A percentile compares a stretch with the other conserved stretches of the same genome.
Evolutionary conservation across 2,888 invertebrate genomes (phyloP).

Genomic region (Gnatocerus cornutus): DNA sequence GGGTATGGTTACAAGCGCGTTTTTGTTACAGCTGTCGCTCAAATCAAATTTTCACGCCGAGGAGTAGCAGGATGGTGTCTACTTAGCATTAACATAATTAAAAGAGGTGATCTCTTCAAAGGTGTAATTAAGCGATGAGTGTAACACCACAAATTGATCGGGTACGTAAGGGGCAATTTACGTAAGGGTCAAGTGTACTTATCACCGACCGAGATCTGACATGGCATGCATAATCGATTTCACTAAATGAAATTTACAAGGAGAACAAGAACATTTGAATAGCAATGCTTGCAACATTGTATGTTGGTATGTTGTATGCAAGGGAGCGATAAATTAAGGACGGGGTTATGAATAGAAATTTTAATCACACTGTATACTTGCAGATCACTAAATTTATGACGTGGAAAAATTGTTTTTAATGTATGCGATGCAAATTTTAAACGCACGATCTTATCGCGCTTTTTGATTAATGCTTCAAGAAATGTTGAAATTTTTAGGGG

Average conservation of each 20-base stretch:
- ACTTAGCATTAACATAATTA: conserved; percentile 27
- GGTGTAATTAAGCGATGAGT: conserved; percentile 40
- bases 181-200: conserved; percentile 68
- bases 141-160: conserved; percentile 37
- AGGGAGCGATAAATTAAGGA: conserved; percentile 16
- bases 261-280: conserved; percentile 45
- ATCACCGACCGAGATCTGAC: conserved; percentile 68
- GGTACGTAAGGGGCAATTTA: conserved; percentile 58
- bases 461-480: too few relatives aligned
- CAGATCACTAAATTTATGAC: too few relatives aligned
- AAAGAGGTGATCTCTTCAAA: conserved; percentile 19
- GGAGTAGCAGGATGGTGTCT: background rate
- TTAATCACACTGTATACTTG: too few relatives aligned
- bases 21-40: too few relatives aligned
- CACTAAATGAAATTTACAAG: conserved; percentile 61
- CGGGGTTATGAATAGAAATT: background rate
- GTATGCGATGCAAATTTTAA: too few relatives aligned
- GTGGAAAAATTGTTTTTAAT: too few relatives aligned
- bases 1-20: too few relatives aligned
- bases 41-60: too few relatives aligned
- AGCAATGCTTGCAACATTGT: conserved; percentile 39
- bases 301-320: conserved; percentile 18
- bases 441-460: too few relatives aligned
- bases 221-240: conserved; percentile 66
- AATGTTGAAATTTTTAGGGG: too few relatives aligned